These are phyloP conservation scores for Corbicula japonica DNA, from an alignment of 2,888 invertebrate genomes.

Conservation along the genomic window DNA sequence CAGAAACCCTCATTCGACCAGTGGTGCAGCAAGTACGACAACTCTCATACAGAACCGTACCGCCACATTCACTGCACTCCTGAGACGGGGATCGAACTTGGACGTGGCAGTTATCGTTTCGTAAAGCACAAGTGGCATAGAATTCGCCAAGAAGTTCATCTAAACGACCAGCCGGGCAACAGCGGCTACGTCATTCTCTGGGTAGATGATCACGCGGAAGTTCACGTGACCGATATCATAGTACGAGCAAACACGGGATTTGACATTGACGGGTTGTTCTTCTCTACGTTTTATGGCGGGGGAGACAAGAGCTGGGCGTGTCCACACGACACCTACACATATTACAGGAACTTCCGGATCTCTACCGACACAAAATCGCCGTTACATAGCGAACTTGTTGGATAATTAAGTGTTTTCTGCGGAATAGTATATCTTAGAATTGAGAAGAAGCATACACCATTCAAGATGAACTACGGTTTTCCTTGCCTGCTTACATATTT, in stretches of 20 bases:
- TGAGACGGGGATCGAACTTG: constrained; percentile 48
- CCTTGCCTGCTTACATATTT: no score
- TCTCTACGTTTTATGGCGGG: constrained; percentile 80
- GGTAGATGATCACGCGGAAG: constrained; percentile 60
- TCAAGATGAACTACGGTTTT: no score
- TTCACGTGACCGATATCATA: constrained; percentile 61
- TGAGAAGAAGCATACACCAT: no score
- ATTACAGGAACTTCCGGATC: constrained; percentile 72
- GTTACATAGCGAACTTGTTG: constrained; percentile 28
- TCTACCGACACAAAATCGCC: constrained; percentile 37
- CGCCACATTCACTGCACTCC: constrained; percentile 24
- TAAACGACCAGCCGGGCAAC: constrained; percentile 68
- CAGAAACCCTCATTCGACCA: constrained; percentile 42
- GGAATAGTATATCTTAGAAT: no score
- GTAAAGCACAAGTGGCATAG: constrained; percentile 66
- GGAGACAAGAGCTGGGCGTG: constrained; percentile 66
- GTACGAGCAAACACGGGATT: constrained; percentile 61
- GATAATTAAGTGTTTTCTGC: no score
- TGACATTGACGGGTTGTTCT: constrained; percentile 72
- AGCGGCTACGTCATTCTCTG: constrained; percentile 70
- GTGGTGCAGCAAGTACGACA: constrained; percentile 57
- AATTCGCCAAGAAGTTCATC: constrained; percentile 71
- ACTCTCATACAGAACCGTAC: constrained; percentile 9
- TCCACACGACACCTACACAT: constrained; percentile 71
- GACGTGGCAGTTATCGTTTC: constrained; percentile 58